These are phyloP conservation scores for Elachura formosa DNA, from an alignment of 2,113 vertebrate genomes.

Conservation along the genomic window DNA sequence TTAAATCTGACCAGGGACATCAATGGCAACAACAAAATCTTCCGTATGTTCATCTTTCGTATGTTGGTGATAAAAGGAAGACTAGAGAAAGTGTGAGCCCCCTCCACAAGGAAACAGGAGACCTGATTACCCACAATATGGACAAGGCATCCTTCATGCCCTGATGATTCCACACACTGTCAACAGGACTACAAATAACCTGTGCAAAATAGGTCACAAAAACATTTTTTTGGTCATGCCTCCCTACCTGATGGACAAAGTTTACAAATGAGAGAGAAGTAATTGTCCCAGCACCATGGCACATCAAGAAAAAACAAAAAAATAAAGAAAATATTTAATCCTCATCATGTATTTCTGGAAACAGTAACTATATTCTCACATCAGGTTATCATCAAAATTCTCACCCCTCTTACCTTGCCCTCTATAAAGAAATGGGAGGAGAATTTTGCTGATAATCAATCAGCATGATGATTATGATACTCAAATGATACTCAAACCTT, in stretches of 20 bases:
- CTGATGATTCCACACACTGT: not conserved
- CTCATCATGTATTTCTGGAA: not conserved
- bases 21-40: not conserved
- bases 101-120: not conserved
- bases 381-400: not conserved
- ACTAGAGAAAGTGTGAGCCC: not conserved
- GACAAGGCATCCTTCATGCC: not conserved
- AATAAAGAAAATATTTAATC: not conserved
- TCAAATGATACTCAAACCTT: not conserved
- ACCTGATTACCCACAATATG: not conserved
- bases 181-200: not conserved
- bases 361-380: not conserved
- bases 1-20: not conserved
- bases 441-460: not conserved
- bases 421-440: not conserved
- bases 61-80: not conserved
- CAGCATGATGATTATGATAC: too few species aligned
- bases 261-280: not conserved
- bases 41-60: too few species aligned
- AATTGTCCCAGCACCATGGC: not conserved
- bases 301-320: not conserved
- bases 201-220: not conserved
- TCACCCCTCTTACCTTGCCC: not conserved
- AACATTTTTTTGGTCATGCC: not conserved
- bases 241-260: not conserved